Evolutionary conservation across 2,113 vertebrate species (phyloP).

Genomic region (Cochlearius cochlearius): DNA sequence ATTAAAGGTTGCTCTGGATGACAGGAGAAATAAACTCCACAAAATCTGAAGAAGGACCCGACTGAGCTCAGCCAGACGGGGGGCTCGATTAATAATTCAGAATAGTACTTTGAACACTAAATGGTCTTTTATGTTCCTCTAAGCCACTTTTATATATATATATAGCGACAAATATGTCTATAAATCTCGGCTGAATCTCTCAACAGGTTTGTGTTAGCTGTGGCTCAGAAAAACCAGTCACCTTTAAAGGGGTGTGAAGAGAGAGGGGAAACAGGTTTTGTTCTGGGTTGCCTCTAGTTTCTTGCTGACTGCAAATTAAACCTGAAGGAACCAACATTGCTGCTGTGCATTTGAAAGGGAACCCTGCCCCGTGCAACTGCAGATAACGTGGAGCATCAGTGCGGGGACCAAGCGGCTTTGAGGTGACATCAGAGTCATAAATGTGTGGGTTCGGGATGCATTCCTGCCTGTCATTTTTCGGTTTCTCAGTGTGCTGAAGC

Average conservation of each 20-base stretch:
- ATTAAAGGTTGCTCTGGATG: neutral
- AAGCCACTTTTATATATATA: accelerated
- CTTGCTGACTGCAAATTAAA: neutral
- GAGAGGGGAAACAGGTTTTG: neutral
- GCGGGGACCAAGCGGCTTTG: accelerated
- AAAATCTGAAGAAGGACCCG: neutral
- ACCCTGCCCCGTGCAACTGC: neutral
- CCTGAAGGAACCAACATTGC: neutral
- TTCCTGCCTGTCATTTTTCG: neutral
- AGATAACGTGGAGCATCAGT: neutral
- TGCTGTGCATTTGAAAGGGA: neutral
- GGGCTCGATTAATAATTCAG: neutral
- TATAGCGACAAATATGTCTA: too few relatives aligned
- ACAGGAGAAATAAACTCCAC: neutral
- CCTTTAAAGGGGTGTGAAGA: neutral
- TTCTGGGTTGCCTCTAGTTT: neutral
- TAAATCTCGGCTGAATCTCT: neutral
- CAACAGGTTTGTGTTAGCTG: neutral
- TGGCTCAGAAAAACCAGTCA: neutral
- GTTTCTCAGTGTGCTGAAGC: neutral
- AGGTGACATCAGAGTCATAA: neutral
- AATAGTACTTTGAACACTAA: neutral
- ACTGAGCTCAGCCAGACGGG: neutral
- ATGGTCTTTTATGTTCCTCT: neutral
- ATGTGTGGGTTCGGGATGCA: neutral